A percentile compares a stretch with the other conserved stretches of the same genome.
Evolutionary conservation across 2,888 invertebrate genomes (phyloP).

Genomic region (Pycnomerus fuliginosus): DNA sequence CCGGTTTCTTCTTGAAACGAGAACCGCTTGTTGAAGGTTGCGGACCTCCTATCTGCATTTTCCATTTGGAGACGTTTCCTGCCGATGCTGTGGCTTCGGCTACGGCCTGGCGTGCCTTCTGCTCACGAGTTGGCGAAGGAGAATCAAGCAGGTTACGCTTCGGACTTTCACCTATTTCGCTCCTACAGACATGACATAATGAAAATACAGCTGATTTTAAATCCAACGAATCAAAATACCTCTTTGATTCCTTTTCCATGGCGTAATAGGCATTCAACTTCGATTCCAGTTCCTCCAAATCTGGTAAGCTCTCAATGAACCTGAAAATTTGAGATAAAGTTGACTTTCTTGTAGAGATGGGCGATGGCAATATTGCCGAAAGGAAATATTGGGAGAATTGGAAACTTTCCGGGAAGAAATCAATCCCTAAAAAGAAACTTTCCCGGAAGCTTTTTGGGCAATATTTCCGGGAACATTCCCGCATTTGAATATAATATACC

Average conservation of each 20-base stretch:
- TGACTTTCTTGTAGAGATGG: too few species aligned
- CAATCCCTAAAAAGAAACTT: too few species aligned
- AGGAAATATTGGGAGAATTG: too few species aligned
- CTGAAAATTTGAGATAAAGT: too few species aligned
- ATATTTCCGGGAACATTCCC: too few species aligned
- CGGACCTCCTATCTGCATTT: constrained; percentile 63
- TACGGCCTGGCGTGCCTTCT: constrained; percentile 54
- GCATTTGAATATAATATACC: too few species aligned
- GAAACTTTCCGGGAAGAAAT: too few species aligned
- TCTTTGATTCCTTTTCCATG: constrained; percentile 67
- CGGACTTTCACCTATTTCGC: constrained; percentile 44
- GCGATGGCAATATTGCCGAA: too few species aligned
- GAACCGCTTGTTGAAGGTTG: constrained; percentile 55
- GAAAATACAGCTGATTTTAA: too few species aligned
- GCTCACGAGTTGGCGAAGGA: constrained; percentile 53
- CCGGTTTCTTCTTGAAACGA: constrained; percentile 64
- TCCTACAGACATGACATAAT: constrained; percentile 31
- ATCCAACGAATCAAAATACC: too few species aligned
- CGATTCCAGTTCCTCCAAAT: constrained; percentile 73
- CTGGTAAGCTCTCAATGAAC: constrained; percentile 68
- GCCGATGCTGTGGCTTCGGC: constrained; percentile 55
- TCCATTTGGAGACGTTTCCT: constrained; percentile 63
- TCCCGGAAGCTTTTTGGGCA: too few species aligned
- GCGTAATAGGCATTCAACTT: constrained; percentile 78
- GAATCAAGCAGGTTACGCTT: constrained; percentile 47